Evolutionary conservation across 2,113 vertebrate species (phyloP).

Genomic region (Misgurnus anguillicaudatus): DNA sequence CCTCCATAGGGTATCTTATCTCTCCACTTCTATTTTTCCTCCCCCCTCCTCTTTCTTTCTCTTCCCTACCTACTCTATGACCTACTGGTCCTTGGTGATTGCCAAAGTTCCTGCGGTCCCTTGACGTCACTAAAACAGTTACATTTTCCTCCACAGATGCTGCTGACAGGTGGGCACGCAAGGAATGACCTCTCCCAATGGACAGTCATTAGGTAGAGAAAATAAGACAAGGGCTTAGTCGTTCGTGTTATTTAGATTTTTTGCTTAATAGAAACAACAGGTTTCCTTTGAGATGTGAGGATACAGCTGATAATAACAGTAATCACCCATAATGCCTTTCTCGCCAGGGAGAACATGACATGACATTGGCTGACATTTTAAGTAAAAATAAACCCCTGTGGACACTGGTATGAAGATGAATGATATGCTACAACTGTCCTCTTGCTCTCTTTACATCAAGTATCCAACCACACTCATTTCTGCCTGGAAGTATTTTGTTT

Average conservation of each 20-base stretch:
- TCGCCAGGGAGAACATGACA: slow-evolving; percentile 44
- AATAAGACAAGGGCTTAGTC: not conserved
- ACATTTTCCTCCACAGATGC: slow-evolving; percentile 81
- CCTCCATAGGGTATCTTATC: slow-evolving; percentile 64
- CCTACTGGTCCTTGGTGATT: slow-evolving; percentile 63
- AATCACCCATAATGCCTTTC: slow-evolving; percentile 12
- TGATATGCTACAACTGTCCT: slow-evolving; percentile 43
- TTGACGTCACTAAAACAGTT: slow-evolving; percentile 81
- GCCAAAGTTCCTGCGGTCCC: slow-evolving; percentile 68
- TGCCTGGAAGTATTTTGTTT: slow-evolving; percentile 13
- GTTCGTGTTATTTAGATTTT: not conserved
- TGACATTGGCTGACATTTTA: slow-evolving; percentile 64
- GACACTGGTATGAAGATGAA: slow-evolving; percentile 65
- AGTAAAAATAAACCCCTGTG: slow-evolving; percentile 76
- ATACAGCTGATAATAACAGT: not conserved
- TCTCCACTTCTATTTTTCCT: slow-evolving; percentile 45
- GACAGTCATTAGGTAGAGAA: not conserved
- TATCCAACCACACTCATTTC: slow-evolving; percentile 8
- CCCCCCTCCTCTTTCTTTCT: slow-evolving; percentile 17
- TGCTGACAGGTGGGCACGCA: slow-evolving; percentile 77
- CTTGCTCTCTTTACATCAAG: not conserved
- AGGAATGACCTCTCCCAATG: slow-evolving; percentile 62
- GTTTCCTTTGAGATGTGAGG: not conserved
- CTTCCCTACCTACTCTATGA: slow-evolving; percentile 39
- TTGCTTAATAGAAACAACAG: not conserved